These are phyloP conservation scores for Temnothorax curvispinosus DNA, from an alignment of 1,140 invertebrate species.

Conservation along the genomic window DNA sequence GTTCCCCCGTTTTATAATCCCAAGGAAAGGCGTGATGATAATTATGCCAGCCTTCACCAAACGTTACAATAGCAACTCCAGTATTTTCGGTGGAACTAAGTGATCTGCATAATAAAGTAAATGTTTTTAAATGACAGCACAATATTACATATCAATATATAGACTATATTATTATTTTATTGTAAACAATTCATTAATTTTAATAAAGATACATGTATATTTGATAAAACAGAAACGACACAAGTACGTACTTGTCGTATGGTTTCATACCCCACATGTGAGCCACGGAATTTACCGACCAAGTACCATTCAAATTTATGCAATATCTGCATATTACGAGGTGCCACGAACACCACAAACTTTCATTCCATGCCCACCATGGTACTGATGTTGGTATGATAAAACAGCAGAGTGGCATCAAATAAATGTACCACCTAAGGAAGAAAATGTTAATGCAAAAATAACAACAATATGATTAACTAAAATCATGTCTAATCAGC, in stretches of 20 bases:
- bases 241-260: conserved; percentile 91
- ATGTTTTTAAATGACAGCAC: not conserved
- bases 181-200: not conserved
- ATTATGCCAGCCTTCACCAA: conserved; percentile 89
- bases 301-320: conserved; percentile 95
- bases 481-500: no score
- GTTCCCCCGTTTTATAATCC: conserved; percentile 87
- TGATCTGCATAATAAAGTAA: conserved; percentile 83
- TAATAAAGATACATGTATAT: not conserved
- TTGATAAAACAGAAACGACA: not conserved
- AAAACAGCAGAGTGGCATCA: conserved; percentile 94
- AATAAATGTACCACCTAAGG: conserved; percentile 91
- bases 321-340: conserved; percentile 94
- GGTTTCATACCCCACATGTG: conserved; percentile 96
- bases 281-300: conserved; percentile 97
- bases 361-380: conserved; percentile 94
- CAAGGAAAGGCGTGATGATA: conserved; percentile 91
- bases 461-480: no score
- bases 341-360: conserved; percentile 91
- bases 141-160: not conserved
- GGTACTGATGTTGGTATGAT: conserved; percentile 94
- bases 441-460: not conserved
- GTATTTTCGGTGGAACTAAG: conserved; percentile 86
- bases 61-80: conserved; percentile 81
- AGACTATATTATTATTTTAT: not conserved